phyloP scores from a whole-genome alignment of 23 tunicate species.

The Aplidium turbinatum region DNA sequence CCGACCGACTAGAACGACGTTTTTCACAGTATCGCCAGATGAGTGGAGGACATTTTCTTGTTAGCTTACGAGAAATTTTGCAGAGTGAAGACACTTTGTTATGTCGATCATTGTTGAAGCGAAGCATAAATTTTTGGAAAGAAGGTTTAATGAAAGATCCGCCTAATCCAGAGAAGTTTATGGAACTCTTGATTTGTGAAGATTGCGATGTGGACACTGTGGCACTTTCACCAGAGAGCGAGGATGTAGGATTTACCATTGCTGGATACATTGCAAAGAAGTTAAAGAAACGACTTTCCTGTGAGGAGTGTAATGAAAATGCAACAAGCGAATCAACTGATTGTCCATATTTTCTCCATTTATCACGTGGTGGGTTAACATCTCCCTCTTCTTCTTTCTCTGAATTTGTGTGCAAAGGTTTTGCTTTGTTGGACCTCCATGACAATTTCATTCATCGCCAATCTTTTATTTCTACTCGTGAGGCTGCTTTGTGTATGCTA shows the following conservation, averaged over 20 bases:
- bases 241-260: not conserved
- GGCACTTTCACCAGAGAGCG: not conserved
- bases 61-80: not conserved
- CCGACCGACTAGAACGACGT: not conserved
- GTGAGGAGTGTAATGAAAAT: not conserved
- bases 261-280: not conserved
- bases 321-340: not conserved
- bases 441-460: not conserved
- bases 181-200: not conserved
- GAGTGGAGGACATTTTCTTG: not conserved
- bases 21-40: slow-evolving; percentile 1
- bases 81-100: not conserved
- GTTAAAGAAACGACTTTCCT: not conserved
- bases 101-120: not conserved
- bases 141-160: not conserved
- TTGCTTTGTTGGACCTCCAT: not conserved
- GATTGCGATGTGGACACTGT: not conserved
- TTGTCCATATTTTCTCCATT: not conserved
- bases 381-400: not conserved
- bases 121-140: not conserved
- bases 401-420: not conserved
- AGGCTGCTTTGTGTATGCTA: not conserved
- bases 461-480: not conserved
- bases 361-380: not conserved
- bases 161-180: not conserved